Conservation (phyloP, 2,888 invertebrate species). For the Elysia crispata region DNA sequence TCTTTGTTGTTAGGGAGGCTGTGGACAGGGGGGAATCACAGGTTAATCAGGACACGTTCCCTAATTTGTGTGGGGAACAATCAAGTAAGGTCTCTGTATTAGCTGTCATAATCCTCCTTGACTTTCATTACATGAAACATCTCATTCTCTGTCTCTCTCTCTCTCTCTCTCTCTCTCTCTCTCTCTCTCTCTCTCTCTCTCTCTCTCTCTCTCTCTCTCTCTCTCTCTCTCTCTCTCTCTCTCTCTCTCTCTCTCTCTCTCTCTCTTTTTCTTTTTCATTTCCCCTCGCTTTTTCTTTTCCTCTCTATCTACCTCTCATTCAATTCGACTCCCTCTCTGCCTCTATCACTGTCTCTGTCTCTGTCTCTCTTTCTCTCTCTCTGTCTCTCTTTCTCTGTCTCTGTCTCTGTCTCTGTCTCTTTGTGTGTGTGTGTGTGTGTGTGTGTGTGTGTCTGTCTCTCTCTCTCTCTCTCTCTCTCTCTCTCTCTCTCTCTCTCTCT, state of each 20-base stretch:
- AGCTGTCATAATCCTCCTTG: not conserved
- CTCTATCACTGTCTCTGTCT: not conserved
- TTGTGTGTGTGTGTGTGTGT: no score
- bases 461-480: no score
- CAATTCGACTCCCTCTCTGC: not conserved
- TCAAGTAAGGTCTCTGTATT: not conserved
- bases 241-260: not conserved
- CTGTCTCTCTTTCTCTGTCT: no score
- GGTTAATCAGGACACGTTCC: not conserved
- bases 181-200: conserved; percentile 33
- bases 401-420: no score
- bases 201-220: conserved; percentile 10
- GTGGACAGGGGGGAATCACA: not conserved
- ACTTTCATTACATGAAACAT: not conserved
- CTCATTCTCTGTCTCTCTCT: conserved; percentile 10
- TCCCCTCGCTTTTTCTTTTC: conserved; percentile 32
- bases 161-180: conserved; percentile 37
- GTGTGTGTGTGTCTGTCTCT: no score
- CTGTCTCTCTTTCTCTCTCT: no score
- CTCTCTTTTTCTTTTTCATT: conserved; percentile 34
- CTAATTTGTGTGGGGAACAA: not conserved
- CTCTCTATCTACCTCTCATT: conserved; percentile 18
- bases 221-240: conserved; percentile 21
- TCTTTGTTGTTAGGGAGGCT: conserved; percentile 33
- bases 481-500: no score